Evolutionary conservation across 1,140 invertebrate genomes (phyloP).

Genomic region (Cyrtorhinus lividipennis): DNA sequence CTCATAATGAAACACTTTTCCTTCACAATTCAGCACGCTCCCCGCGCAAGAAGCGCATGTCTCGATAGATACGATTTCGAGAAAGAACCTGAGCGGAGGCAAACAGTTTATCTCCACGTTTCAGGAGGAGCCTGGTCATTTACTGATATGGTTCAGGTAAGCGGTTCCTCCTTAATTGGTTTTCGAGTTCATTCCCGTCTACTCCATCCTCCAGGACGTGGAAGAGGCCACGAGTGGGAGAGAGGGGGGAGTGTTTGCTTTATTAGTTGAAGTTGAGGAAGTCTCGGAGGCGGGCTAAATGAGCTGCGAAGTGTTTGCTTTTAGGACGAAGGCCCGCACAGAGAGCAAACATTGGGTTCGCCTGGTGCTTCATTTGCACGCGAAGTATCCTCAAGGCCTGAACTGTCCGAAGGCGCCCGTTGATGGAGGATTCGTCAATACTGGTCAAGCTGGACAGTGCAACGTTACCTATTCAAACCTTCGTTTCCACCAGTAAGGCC

Average conservation of each 20-base stretch:
- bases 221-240: neutral
- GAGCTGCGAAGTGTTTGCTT: conserved; percentile 3
- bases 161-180: conserved; percentile 6
- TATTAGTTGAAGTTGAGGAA: conserved; percentile 8
- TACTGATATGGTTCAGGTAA: conserved; percentile 8
- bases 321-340: neutral
- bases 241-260: neutral
- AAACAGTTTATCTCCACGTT: conserved; percentile 3
- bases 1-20: neutral
- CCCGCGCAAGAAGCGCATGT: too few species aligned
- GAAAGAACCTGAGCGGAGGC: too few species aligned
- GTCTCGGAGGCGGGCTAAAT: conserved; percentile 7
- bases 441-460: too few species aligned
- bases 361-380: neutral
- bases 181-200: neutral
- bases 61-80: too few species aligned
- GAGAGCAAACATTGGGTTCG: conserved; percentile 2
- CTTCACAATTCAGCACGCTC: too few species aligned
- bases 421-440: too few species aligned
- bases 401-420: too few species aligned
- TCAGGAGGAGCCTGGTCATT: conserved; percentile 3
- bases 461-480: too few species aligned
- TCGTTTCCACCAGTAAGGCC: too few species aligned
- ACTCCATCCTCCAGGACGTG: neutral
- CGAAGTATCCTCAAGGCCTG: neutral